Conservation (phyloP, 2,797 vertebrate species). For the Phataginus tricuspis region DNA sequence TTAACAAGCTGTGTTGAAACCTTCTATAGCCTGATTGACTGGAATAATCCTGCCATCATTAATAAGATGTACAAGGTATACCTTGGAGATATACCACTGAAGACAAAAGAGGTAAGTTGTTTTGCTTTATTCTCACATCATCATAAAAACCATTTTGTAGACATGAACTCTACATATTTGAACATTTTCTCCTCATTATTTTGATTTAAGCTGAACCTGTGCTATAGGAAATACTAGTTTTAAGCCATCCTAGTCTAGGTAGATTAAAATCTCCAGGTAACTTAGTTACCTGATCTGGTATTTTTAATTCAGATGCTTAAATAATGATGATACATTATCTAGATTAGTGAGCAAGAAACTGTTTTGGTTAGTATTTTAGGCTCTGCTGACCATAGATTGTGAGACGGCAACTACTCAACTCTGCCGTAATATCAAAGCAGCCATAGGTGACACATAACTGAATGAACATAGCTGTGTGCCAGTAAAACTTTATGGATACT, state of each 20-base stretch:
- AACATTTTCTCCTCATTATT: slow-evolving; percentile 5
- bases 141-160: slow-evolving; percentile 2
- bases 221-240: slow-evolving; percentile 15
- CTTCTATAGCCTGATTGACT: slow-evolving; percentile 94
- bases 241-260: neutral
- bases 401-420: neutral
- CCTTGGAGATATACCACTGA: slow-evolving; percentile 97
- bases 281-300: neutral
- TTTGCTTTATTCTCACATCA: neutral
- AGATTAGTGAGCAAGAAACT: neutral
- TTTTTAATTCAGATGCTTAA: neutral
- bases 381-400: neutral
- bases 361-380: neutral
- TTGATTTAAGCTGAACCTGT: neutral
- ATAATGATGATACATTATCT: neutral
- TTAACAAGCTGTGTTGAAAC: slow-evolving; percentile 64
- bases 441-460: neutral
- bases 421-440: neutral
- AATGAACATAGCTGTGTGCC: neutral
- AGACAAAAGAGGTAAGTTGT: slow-evolving; percentile 94
- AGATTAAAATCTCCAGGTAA: neutral
- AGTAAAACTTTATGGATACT: neutral
- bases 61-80: slow-evolving; percentile 99
- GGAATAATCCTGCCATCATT: slow-evolving; percentile 97
- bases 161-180: neutral